Evolutionary conservation across 2,113 vertebrate genomes (phyloP), one percentile per base, ranked within the genome.

Genomic region (Psophia crepitans): DNA sequence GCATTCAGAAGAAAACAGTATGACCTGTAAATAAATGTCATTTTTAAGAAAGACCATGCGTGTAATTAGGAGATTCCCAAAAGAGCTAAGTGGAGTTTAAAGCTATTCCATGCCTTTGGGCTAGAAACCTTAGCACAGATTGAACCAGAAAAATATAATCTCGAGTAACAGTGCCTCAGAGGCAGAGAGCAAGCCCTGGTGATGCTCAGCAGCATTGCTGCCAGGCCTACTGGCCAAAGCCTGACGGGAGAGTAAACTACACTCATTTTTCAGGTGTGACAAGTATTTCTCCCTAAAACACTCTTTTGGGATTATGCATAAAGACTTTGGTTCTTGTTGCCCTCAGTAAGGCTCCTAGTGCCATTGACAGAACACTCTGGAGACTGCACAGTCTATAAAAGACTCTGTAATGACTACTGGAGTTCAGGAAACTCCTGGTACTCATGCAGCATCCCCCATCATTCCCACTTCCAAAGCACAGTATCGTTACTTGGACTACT

Each of bases 1-100:
- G 37, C 37, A 65, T 69, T 69, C 75, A 64, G 71, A 81, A 86
- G 82, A 75, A 74, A 91, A 69, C 12, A 6, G 9, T 48, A 61
- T 51, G 71, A 49, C 60, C 82, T 66, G 75, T 54, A 93, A 96
- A 88, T 80, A 88, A 90, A 96, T 66, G 84, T 19, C 66, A 92
- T 58, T 83, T 78, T 88, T 82, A 95, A 94, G 78, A 77, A 92
- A 53, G 65, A 80, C 66, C 46, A 65, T 51, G 54, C 70, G 84
- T 83, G 82, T 92, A 85, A 83, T 82, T 90, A 88, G 37, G 32
- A 87, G 28, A 80, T 83, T 93, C 63, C 75, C 78, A 32, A 33
- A 94, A 91, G 79, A 83, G 18, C 16, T 30, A 66, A 70, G 46
- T 33, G 46, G 11, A 30, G 26, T 76, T 88, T 92, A 63, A 92